phyloP scores from a whole-genome alignment of 2,113 vertebrate genomes.

The Phyllostomus discolor region DNA sequence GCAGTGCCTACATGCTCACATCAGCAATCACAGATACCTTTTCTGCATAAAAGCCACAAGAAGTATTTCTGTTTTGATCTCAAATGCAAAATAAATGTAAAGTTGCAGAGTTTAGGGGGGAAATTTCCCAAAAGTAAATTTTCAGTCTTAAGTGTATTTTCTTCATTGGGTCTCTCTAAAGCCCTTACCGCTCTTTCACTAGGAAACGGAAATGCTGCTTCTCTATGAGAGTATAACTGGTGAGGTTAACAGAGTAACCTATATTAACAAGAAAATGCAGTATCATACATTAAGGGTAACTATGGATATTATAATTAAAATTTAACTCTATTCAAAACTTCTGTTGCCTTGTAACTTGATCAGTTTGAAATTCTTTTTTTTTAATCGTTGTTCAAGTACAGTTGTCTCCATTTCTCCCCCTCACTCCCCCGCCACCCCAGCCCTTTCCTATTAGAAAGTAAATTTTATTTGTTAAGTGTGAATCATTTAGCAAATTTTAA shows the following conservation, averaged over 20 bases:
- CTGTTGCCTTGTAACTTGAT: background rate
- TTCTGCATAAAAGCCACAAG: background rate
- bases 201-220: background rate
- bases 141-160: background rate
- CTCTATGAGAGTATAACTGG: background rate
- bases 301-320: background rate
- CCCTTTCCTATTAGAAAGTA: background rate
- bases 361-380: background rate
- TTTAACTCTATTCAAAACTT: background rate
- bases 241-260: background rate
- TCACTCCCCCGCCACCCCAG: too few species aligned
- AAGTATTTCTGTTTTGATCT: background rate
- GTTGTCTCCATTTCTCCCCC: too few species aligned
- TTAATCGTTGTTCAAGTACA: too few species aligned
- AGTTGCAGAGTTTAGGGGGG: background rate
- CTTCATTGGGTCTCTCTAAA: background rate
- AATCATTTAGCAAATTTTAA: background rate
- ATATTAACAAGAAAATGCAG: background rate
- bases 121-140: background rate
- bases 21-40: background rate
- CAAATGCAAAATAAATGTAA: background rate
- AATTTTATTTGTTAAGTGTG: slow-evolving; percentile 22
- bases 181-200: background rate
- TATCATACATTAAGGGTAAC: background rate
- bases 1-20: background rate